These are phyloP conservation scores for Agrochola litura DNA, from an alignment of 2,888 invertebrate species.

Conservation along the genomic window DNA sequence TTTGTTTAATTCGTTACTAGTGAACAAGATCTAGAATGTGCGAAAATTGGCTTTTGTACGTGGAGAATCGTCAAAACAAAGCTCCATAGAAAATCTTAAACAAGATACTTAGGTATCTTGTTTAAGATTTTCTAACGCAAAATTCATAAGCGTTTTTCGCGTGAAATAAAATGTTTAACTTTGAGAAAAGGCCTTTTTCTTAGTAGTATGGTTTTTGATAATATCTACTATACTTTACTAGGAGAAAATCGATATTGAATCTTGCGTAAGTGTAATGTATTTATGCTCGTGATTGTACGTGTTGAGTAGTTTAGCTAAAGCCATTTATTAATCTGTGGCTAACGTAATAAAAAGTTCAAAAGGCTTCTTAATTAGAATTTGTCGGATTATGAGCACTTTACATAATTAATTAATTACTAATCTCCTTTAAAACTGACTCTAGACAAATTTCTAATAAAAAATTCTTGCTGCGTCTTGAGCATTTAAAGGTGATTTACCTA, in stretches of 20 bases:
- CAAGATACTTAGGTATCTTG: neutral
- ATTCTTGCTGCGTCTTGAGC: neutral
- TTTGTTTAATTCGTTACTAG: conserved; percentile 32
- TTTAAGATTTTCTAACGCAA: too few species aligned
- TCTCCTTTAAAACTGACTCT: neutral
- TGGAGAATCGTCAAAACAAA: neutral
- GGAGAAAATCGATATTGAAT: too few species aligned
- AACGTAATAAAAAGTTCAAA: conserved; percentile 9
- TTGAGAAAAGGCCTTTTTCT: too few species aligned
- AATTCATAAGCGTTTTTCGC: too few species aligned
- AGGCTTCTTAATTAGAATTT: conserved; percentile 14
- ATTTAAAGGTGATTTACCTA: neutral
- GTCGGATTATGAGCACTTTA: neutral
- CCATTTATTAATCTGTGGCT: neutral
- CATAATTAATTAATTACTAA: neutral
- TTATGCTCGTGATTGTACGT: too few species aligned
- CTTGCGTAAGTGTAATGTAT: too few species aligned
- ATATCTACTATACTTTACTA: too few species aligned
- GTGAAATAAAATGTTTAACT: too few species aligned
- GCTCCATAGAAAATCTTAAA: neutral
- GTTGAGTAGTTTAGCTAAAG: neutral
- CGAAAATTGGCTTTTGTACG: neutral
- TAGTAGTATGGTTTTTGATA: too few species aligned
- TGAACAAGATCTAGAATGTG: conserved; percentile 1
- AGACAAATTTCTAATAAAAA: neutral